Percentiles rank a stretch among this genome's conserved stretches.
Conservation (phyloP, 2,888 invertebrate genomes). For the Acanthococcus lagerstroemiae region DNA sequence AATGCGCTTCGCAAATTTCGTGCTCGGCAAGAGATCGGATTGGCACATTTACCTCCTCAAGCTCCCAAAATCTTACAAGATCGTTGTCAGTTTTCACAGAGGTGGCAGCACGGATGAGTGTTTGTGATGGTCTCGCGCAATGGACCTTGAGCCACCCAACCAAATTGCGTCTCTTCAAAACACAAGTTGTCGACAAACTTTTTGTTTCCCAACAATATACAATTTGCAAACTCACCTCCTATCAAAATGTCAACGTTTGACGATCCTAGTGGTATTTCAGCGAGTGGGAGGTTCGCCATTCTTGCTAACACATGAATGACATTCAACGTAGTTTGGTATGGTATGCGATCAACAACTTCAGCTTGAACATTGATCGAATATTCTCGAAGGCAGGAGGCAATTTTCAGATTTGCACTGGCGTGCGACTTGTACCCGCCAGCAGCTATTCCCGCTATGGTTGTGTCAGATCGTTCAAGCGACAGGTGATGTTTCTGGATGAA, state of each 20-base stretch:
- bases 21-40: not conserved
- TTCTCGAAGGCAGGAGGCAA: not conserved
- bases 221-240: not conserved
- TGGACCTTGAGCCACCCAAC: constrained; percentile 9
- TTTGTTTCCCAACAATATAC: not conserved
- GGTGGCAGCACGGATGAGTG: not conserved
- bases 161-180: constrained; percentile 6
- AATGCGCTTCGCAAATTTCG: not conserved
- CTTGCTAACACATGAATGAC: no score
- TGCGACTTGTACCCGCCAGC: not conserved
- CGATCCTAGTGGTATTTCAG: not conserved
- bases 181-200: not conserved
- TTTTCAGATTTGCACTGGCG: not conserved
- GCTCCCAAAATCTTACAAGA: constrained; percentile 12
- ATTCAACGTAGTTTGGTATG: not conserved
- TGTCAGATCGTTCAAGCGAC: not conserved
- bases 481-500: not conserved
- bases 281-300: not conserved
- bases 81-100: not conserved
- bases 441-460: not conserved
- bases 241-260: not conserved
- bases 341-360: not conserved
- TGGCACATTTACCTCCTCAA: not conserved
- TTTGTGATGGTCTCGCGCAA: not conserved
- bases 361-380: not conserved